Percentiles rank a stretch among this genome's conserved stretches.
These are phyloP conservation scores for Diprion similis DNA, from an alignment of 1,140 invertebrate genomes.

Conservation along the genomic window DNA sequence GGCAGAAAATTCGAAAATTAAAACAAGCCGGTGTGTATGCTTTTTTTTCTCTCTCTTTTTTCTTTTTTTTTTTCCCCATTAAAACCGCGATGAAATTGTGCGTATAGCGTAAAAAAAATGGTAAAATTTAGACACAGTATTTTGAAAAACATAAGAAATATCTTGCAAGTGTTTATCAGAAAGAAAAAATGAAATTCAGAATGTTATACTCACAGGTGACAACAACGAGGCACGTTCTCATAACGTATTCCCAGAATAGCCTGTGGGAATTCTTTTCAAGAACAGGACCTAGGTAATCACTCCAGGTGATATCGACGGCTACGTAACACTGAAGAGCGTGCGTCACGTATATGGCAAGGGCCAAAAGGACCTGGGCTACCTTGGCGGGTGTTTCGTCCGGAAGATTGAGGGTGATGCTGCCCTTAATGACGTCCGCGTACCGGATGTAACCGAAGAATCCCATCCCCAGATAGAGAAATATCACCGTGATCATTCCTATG, in stretches of 20 bases:
- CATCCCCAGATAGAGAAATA: slow-evolving; percentile 74
- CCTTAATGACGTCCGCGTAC: slow-evolving; percentile 69
- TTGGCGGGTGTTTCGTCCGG: slow-evolving; percentile 69
- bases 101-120: too few relatives aligned
- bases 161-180: too few relatives aligned
- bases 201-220: slow-evolving; percentile 75
- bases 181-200: too few relatives aligned
- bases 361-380: slow-evolving; percentile 77
- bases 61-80: too few relatives aligned
- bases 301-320: slow-evolving; percentile 88
- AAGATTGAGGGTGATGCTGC: slow-evolving; percentile 76
- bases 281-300: slow-evolving; percentile 63
- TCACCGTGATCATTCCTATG: slow-evolving; percentile 76
- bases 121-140: too few relatives aligned
- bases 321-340: slow-evolving; percentile 90
- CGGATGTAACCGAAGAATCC: slow-evolving; percentile 83
- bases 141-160: too few relatives aligned
- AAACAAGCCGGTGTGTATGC: too few relatives aligned
- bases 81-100: too few relatives aligned
- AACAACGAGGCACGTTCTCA: slow-evolving; percentile 73
- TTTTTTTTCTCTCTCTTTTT: too few relatives aligned
- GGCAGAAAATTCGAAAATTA: too few relatives aligned
- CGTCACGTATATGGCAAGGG: slow-evolving; percentile 82
- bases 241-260: slow-evolving; percentile 70
- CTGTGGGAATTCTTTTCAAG: slow-evolving; percentile 53